These are phyloP conservation scores for Drosophila mimetica DNA, from an alignment of 2,888 invertebrate genomes.

Conservation along the genomic window DNA sequence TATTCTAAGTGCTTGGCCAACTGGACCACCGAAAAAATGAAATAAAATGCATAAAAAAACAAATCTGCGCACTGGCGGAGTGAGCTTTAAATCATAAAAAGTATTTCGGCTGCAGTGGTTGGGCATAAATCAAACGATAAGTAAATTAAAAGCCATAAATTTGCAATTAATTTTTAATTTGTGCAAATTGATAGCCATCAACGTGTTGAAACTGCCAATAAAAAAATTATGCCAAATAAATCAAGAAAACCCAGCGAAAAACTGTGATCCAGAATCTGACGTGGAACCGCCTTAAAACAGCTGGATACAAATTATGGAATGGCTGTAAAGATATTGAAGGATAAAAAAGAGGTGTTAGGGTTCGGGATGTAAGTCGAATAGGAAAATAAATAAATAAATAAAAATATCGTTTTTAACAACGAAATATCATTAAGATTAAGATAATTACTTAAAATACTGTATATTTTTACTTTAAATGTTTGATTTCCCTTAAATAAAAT, in stretches of 20 bases:
- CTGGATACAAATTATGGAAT: slow-evolving; percentile 18
- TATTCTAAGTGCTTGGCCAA: slow-evolving; percentile 59
- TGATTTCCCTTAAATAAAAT: too few species aligned
- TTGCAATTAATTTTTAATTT: slow-evolving; percentile 82
- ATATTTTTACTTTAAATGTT: too few species aligned
- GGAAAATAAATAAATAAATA: too few species aligned
- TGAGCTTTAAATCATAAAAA: slow-evolving; percentile 44
- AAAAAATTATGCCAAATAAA: slow-evolving; percentile 62
- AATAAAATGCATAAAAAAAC: slow-evolving; percentile 12
- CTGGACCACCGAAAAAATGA: slow-evolving; percentile 19
- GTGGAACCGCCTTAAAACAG: slow-evolving; percentile 25
- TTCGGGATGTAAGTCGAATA: too few species aligned
- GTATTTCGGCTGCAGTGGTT: slow-evolving; percentile 24
- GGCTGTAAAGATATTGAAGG: neutral
- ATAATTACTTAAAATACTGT: too few species aligned
- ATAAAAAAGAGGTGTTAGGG: neutral
- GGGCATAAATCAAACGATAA: slow-evolving; percentile 77
- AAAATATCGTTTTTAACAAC: neutral
- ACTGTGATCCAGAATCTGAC: slow-evolving; percentile 31
- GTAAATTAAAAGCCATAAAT: slow-evolving; percentile 82
- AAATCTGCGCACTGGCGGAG: slow-evolving; percentile 15
- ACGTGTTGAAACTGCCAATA: slow-evolving; percentile 59
- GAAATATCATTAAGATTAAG: too few species aligned
- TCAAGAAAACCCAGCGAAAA: slow-evolving; percentile 44
- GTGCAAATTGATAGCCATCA: slow-evolving; percentile 76